These are phyloP conservation scores for Lumbricus terrestris DNA, from an alignment of 2,888 invertebrate species.

Conservation along the genomic window DNA sequence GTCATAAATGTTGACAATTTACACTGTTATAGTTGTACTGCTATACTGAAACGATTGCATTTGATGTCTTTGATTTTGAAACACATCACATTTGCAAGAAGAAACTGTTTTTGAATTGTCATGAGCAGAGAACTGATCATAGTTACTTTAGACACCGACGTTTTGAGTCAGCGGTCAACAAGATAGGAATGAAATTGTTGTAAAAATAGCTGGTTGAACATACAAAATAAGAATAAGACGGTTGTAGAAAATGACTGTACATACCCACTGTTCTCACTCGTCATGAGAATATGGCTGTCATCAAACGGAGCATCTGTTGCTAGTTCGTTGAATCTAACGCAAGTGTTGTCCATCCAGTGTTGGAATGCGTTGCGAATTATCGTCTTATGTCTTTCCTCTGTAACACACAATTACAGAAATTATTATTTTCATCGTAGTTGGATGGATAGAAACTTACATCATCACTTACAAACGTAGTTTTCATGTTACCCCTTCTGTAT, in stretches of 20 bases:
- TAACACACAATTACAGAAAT: background rate
- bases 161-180: too few species aligned
- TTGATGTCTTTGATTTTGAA: too few species aligned
- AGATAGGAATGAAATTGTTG: too few species aligned
- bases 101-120: too few species aligned
- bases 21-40: too few species aligned
- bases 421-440: background rate
- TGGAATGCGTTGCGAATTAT: constrained; percentile 23
- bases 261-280: constrained; percentile 11
- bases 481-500: background rate
- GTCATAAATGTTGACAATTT: too few species aligned
- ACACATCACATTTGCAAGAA: too few species aligned
- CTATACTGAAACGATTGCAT: too few species aligned
- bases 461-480: background rate
- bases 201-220: too few species aligned
- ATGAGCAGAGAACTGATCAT: too few species aligned
- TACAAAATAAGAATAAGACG: too few species aligned
- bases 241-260: background rate
- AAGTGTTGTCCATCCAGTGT: constrained; percentile 32
- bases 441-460: background rate
- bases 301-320: background rate
- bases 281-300: constrained; percentile 26
- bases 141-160: too few species aligned
- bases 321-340: constrained; percentile 28
- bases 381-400: constrained; percentile 16